Conservation (phyloP, 2,113 vertebrate genomes). For the Todiramphus chloris region DNA sequence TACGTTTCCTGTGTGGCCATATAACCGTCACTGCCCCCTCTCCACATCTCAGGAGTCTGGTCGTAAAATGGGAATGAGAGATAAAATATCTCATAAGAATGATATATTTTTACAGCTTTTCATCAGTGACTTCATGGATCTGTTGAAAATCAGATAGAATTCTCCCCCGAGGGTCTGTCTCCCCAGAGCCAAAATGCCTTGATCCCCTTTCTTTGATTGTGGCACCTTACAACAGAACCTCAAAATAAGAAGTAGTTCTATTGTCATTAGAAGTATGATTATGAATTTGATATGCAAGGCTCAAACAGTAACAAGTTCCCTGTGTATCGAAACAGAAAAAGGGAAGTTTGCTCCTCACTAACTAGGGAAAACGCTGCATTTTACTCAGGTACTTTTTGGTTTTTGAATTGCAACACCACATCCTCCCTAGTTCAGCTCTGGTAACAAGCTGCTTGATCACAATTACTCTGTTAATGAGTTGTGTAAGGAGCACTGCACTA, state of each 20-base stretch:
- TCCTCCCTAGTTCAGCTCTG: neutral
- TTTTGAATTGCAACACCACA: fast-evolving
- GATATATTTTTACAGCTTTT: neutral
- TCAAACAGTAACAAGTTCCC: neutral
- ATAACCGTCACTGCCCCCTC: neutral
- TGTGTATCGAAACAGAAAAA: neutral
- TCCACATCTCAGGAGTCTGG: neutral
- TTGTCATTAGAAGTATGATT: fast-evolving
- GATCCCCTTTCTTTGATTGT: neutral
- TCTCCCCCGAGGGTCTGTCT: neutral
- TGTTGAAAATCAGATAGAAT: neutral
- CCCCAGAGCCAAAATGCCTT: neutral
- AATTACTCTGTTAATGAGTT: neutral
- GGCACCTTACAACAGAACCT: neutral
- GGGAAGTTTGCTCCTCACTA: no score
- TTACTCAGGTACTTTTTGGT: neutral
- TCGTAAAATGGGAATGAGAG: neutral
- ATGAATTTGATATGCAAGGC: neutral
- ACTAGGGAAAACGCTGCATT: neutral
- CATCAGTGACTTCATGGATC: neutral
- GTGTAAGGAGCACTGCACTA: neutral
- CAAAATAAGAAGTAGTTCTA: neutral
- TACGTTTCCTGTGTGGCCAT: neutral
- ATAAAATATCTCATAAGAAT: neutral
- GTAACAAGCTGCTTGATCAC: neutral